Conservation (phyloP, 2,797 vertebrate genomes). For the Xiphophorus birchmanni region DNA sequence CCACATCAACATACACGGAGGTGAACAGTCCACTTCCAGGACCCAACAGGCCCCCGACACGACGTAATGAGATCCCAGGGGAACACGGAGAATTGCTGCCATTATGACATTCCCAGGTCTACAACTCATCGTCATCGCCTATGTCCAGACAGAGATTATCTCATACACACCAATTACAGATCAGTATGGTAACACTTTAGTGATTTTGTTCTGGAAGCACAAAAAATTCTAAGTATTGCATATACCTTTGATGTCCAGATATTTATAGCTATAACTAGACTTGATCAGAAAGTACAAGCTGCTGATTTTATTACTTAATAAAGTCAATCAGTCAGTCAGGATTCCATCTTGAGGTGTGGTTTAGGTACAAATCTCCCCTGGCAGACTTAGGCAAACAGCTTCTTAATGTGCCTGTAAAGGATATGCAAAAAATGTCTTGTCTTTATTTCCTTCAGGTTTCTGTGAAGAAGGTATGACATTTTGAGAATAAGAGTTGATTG, state of each 20-base stretch:
- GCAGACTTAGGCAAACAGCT: not conserved
- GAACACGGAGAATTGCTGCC: slow-evolving; percentile 37
- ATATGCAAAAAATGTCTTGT: not conserved
- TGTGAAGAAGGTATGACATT: not conserved
- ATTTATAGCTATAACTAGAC: not conserved
- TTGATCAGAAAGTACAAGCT: not conserved
- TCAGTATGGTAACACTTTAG: not conserved
- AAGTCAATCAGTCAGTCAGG: not conserved
- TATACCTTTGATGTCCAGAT: not conserved
- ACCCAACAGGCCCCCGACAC: slow-evolving; percentile 51
- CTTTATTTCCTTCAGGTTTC: not conserved
- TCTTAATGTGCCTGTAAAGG: not conserved
- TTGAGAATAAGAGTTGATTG: not conserved
- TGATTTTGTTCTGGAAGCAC: not conserved
- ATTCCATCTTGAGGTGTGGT: not conserved
- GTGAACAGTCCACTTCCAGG: slow-evolving; percentile 58
- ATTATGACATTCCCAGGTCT: slow-evolving; percentile 32
- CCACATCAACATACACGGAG: slow-evolving; percentile 51
- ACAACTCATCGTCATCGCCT: slow-evolving; percentile 49
- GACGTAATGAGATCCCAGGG: slow-evolving; percentile 74
- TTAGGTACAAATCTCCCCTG: not conserved
- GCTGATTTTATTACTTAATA: not conserved
- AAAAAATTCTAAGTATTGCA: not conserved
- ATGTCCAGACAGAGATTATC: slow-evolving; percentile 38
- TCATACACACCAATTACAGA: slow-evolving; percentile 10